Evolutionary conservation across 2,888 invertebrate species (phyloP), one percentile per base, ranked within the genome.

Genomic region (Heliconius hortense): DNA sequence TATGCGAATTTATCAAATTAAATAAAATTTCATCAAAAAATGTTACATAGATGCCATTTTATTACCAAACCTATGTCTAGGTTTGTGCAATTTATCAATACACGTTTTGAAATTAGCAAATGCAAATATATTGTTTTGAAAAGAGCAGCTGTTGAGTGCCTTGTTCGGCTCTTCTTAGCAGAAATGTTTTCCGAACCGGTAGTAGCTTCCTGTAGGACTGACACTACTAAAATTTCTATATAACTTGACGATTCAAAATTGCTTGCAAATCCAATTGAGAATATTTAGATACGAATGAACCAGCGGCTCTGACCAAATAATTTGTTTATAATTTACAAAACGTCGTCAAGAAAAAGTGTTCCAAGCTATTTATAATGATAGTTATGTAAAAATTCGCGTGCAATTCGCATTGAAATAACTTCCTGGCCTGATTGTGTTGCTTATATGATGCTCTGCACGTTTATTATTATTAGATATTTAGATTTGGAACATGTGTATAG

Each of bases 371-470:
- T 68, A 72, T 72, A 59, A 72, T 72, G 21, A 43, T 35, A 71
- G 63, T 76, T 73, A 74, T 74, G 71, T 71, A 76, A 76, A 76
- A 76, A 74, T 35, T 71, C 31, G 76, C 66, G 66, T 66, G 73
- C 66, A 62, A 76, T 48, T 67, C 24, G 43, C 68, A 70, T 69
- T 69, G 64, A 59, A 73, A 70, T 48, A 63, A 62, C 59, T 73
- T 76, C 66, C 73, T 66, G 69, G 48, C 39, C 24, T 48, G 15
- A 59, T 67, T 71, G 39, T 71, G n/a, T 26, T 31, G 69, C 15
- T 62, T 59, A 35, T 60, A 60, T 26, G 60, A 66, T 7, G 60
- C 24, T 13, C 10, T 43, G 60, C 35, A 53, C 15, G 56, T 56
- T 66, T 71, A 64, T 66, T 66, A 64, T 53, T 71, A 28, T 64